phyloP scores from a whole-genome alignment of 1,140 invertebrate genomes.

The Brachystomella parvula region DNA sequence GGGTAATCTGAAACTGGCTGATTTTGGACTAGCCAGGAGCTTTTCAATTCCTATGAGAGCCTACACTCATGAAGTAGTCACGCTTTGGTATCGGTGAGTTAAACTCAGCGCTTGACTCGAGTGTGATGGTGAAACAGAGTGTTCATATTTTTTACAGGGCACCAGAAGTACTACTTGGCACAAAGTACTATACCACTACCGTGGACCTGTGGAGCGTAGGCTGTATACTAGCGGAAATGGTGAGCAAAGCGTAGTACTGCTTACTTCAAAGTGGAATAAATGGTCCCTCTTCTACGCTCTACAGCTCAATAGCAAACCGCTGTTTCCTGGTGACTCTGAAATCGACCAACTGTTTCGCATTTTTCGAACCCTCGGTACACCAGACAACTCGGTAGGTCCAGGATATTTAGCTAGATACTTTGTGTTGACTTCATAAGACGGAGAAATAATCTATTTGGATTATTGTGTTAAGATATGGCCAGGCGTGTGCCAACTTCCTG shows the following conservation, averaged over 20 bases:
- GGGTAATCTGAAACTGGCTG: conserved; percentile 78
- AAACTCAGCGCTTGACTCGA: no score
- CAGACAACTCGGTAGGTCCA: conserved; percentile 52
- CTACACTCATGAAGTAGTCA: conserved; percentile 91
- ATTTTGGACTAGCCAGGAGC: conserved; percentile 78
- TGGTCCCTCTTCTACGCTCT: neutral
- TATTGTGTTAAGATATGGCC: conserved; percentile 57
- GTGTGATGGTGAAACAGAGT: no score
- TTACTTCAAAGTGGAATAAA: neutral
- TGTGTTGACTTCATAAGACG: neutral
- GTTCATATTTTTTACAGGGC: no score
- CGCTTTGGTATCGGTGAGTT: conserved; percentile 97
- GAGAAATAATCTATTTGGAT: neutral
- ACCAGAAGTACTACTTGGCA: conserved; percentile 86
- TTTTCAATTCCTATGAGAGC: conserved; percentile 73
- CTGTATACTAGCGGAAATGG: conserved; percentile 92
- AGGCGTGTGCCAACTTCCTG: conserved; percentile 70
- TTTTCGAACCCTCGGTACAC: conserved; percentile 82
- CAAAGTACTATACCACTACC: conserved; percentile 77
- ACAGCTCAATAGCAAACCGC: conserved; percentile 54
- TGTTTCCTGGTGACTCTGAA: conserved; percentile 94
- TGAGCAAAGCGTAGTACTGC: conserved; percentile 43
- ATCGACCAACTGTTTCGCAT: conserved; percentile 93
- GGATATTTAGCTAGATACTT: neutral
- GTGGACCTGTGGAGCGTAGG: conserved; percentile 94